Evolutionary conservation across 2,888 invertebrate species (phyloP), one percentile per base, ranked within the genome.

Genomic region (Meganola albula): DNA sequence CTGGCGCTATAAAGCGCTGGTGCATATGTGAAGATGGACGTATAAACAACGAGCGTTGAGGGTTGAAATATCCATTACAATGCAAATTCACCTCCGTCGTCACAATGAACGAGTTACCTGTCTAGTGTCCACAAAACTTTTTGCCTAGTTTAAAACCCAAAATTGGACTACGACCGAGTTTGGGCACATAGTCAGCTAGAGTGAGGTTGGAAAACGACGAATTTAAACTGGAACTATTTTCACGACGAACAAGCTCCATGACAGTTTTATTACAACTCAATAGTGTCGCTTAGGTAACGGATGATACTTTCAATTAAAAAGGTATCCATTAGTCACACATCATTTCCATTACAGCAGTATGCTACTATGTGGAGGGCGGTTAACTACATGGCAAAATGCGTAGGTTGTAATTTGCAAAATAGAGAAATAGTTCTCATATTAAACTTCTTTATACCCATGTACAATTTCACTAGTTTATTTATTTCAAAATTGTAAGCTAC

Each of bases 21-120:
- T 48, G 56, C 65, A 69, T 64, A 65, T 63, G 60, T 58, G 49
- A 64, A 65, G 63, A 63, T 63, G 61, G 59, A 58, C 51, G 51
- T 55, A 65, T 66, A 66, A 64, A 68, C 59, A 67, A 69, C 60
- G 54, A 50, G 54, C 49, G 50, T 55, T 58, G 61, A 63, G 58
- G 50, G 53, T 55, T 56, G 53, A 63, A 58, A 69, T 74, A 69
- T 66, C 79, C 70, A 83, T 80, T 79, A 79, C 77, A 68, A 82
- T 83, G 83, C 79, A 84, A 82, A 84, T 84, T 63, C 57, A 53
- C 49, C 55, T 59, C 54, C 61, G 57, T 53, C 62, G 61, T 70
- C 69, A 70, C 75, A 74, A 70, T 71, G 68, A 70, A 69, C 67
- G 63, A 64, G 71, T 65, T 73, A 76, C 74, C 74, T 75, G 66